Evolutionary conservation across 2,113 vertebrate species (phyloP).

Genomic region (Syrmaticus mikado): DNA sequence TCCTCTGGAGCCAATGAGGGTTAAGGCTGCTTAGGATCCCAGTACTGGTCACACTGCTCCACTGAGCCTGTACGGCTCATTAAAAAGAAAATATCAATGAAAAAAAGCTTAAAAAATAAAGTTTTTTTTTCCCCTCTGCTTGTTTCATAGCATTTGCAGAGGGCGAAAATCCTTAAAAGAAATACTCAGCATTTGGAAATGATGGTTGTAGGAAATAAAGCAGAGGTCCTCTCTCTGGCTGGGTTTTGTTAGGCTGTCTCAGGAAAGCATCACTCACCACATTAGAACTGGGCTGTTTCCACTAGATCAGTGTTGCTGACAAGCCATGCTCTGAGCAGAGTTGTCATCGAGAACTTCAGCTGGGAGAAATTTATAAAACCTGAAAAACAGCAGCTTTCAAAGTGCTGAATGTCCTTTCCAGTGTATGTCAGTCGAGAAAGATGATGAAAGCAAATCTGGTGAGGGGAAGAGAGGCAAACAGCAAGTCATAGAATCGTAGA

Average conservation of each 20-base stretch:
- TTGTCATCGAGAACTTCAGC: conserved; percentile 34
- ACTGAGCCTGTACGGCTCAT: neutral
- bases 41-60: neutral
- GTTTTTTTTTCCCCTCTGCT: neutral
- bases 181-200: neutral
- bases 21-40: neutral
- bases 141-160: neutral
- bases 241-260: neutral
- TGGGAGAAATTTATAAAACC: conserved; percentile 52
- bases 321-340: neutral
- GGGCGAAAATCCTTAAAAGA: neutral
- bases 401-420: conserved; percentile 7
- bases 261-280: neutral
- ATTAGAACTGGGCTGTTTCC: neutral
- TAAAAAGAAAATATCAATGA: neutral
- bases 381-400: conserved; percentile 44
- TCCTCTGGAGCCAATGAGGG: neutral
- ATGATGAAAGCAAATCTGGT: neutral
- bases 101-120: neutral
- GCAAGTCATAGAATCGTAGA: neutral
- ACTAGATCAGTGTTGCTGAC: neutral
- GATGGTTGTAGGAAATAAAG: neutral
- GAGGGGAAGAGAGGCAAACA: neutral
- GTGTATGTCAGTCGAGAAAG: neutral
- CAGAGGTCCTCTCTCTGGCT: accelerated